phyloP scores from a whole-genome alignment of 2,888 invertebrate species.

The Orchesellides sinensis region DNA sequence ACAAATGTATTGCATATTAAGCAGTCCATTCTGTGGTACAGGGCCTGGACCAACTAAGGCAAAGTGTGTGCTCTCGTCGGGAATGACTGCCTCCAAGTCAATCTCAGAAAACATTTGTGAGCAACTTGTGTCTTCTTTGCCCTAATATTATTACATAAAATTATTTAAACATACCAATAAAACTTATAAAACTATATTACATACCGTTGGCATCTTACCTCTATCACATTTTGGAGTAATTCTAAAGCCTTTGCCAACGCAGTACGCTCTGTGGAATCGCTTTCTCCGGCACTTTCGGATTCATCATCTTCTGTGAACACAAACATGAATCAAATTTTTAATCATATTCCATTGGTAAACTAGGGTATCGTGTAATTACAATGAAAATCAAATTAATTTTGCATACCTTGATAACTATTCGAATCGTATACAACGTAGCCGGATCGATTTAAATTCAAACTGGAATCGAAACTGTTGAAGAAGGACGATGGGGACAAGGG shows the following conservation, averaged over 20 bases:
- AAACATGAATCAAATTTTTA: too few relatives aligned
- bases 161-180: not conserved
- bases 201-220: conserved; percentile 54
- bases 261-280: conserved; percentile 77
- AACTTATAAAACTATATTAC: not conserved
- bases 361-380: not conserved
- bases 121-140: conserved; percentile 71
- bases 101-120: conserved; percentile 73
- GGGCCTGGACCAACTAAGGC: conserved; percentile 86
- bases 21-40: conserved; percentile 85
- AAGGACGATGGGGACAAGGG: conserved; percentile 70
- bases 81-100: conserved; percentile 79
- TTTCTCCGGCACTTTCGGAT: conserved; percentile 73
- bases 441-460: conserved; percentile 62
- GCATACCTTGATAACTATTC: conserved; percentile 70
- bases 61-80: conserved; percentile 85
- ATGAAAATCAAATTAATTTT: not conserved
- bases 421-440: conserved; percentile 69
- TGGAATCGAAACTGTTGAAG: conserved; percentile 63
- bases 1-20: conserved; percentile 96
- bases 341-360: not conserved
- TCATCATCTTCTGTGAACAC: conserved; percentile 72
- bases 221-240: conserved; percentile 81
- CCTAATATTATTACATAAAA: conserved; percentile 37
- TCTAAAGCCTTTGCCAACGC: conserved; percentile 86